phyloP scores from a whole-genome alignment of 2,888 invertebrate species.

The Stenurella melanura region DNA sequence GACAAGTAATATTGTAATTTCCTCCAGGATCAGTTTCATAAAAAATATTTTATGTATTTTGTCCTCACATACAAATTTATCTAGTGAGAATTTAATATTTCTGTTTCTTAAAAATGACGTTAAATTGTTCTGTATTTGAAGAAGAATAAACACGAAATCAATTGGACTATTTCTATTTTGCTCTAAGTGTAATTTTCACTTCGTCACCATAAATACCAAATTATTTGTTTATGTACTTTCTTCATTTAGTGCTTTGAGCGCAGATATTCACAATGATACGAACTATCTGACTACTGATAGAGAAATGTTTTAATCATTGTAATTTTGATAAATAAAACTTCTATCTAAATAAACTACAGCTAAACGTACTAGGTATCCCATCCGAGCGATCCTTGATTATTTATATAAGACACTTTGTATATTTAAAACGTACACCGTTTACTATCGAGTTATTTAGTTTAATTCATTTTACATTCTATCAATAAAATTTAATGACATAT shows the following conservation, averaged over 20 bases:
- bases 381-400: conserved; percentile 30
- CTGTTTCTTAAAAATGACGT: too few species aligned
- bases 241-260: background rate
- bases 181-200: background rate
- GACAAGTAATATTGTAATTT: too few species aligned
- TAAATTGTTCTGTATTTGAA: too few species aligned
- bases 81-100: too few species aligned
- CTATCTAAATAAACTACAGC: conserved; percentile 22
- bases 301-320: conserved; percentile 31
- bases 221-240: background rate
- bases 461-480: conserved; percentile 48
- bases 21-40: too few species aligned
- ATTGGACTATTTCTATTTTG: background rate
- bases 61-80: too few species aligned
- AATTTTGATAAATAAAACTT: conserved; percentile 32
- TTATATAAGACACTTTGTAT: conserved; percentile 54
- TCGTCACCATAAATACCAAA: background rate
- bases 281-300: background rate
- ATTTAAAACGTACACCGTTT: conserved; percentile 51
- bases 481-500: conserved; percentile 61
- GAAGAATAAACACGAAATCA: background rate
- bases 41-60: too few species aligned
- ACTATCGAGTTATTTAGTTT: conserved; percentile 54
- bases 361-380: conserved; percentile 34
- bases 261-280: conserved; percentile 5